Evolutionary conservation across 2,888 invertebrate genomes (phyloP).

Genomic region (Synanthedon myopaeformis): DNA sequence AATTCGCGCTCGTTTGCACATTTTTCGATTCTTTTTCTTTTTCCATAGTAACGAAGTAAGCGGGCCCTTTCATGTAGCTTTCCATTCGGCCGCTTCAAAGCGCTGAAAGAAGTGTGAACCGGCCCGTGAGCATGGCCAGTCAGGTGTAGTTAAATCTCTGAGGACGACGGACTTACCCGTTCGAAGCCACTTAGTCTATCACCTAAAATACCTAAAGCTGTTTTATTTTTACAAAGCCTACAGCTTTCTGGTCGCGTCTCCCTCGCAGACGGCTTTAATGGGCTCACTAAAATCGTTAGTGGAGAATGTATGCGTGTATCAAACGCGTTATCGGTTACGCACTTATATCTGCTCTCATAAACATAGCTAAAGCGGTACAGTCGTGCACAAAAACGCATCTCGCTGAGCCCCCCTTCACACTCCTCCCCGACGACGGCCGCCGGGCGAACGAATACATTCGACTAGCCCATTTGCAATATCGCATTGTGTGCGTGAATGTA

Average conservation of each 20-base stretch:
- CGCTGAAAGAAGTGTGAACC: constrained; percentile 60
- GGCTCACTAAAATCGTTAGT: constrained; percentile 9
- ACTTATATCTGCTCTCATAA: constrained; percentile 60
- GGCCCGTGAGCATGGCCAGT: constrained; percentile 51
- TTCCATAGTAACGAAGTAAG: constrained; percentile 45
- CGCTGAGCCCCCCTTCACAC: constrained; percentile 39
- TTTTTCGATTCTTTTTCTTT: constrained; percentile 28
- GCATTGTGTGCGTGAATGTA: constrained; percentile 62
- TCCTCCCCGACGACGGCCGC: constrained; percentile 41
- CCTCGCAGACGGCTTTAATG: constrained; percentile 12
- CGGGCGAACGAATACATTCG: constrained; percentile 66
- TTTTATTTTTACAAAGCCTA: constrained; percentile 45
- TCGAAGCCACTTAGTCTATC: constrained; percentile 45
- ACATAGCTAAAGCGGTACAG: constrained; percentile 47
- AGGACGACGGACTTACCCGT: constrained; percentile 32
- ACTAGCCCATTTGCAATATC: constrained; percentile 68
- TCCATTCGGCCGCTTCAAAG: constrained; percentile 53
- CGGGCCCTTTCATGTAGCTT: constrained; percentile 58
- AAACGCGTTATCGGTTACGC: constrained; percentile 49
- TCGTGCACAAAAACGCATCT: constrained; percentile 69
- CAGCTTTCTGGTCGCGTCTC: constrained; percentile 13
- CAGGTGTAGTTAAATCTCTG: constrained; percentile 48
- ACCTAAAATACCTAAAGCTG: constrained; percentile 44
- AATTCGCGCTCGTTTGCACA: constrained; percentile 22
- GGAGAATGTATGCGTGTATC: constrained; percentile 1